phyloP scores from a whole-genome alignment of 1,140 invertebrate genomes.

The Aphis gossypii region DNA sequence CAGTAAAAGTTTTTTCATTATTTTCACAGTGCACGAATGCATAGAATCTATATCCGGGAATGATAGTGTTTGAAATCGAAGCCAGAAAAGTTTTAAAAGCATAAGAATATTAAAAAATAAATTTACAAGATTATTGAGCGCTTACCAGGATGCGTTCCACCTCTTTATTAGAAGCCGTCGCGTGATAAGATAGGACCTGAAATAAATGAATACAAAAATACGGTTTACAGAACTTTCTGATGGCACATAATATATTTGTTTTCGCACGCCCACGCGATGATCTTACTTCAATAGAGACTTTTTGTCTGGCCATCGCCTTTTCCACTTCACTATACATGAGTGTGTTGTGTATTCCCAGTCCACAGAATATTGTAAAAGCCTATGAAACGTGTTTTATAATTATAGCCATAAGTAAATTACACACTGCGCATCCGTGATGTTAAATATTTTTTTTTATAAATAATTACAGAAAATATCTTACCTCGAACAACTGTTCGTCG shows the following conservation, averaged over 20 bases:
- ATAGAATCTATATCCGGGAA: not conserved
- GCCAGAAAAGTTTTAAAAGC: not conserved
- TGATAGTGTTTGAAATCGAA: not conserved
- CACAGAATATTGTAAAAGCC: slow-evolving; percentile 77
- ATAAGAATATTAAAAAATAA: slow-evolving; percentile 28
- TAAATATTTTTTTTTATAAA: not conserved
- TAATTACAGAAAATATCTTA: slow-evolving; percentile 43
- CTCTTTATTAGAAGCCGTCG: slow-evolving; percentile 70
- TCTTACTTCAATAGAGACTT: slow-evolving; percentile 70
- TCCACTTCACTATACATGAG: slow-evolving; percentile 67
- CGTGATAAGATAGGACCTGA: slow-evolving; percentile 73
- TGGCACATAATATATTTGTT: not conserved
- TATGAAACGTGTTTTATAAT: slow-evolving; percentile 61
- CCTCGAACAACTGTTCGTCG: slow-evolving; percentile 69
- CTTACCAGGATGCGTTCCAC: slow-evolving; percentile 66
- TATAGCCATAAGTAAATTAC: not conserved
- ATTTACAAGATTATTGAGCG: not conserved
- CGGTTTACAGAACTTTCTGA: not conserved
- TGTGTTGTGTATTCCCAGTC: slow-evolving; percentile 75
- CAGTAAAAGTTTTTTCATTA: slow-evolving; percentile 48
- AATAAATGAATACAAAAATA: slow-evolving; percentile 15
- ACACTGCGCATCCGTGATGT: not conserved
- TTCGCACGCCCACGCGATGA: too few relatives aligned
- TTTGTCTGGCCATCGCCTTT: slow-evolving; percentile 71
- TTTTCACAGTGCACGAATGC: not conserved